A percentile compares a stretch with the other conserved stretches of the same genome.
phyloP scores from a whole-genome alignment of 2,797 vertebrate genomes.

The Ciconia nigra region DNA sequence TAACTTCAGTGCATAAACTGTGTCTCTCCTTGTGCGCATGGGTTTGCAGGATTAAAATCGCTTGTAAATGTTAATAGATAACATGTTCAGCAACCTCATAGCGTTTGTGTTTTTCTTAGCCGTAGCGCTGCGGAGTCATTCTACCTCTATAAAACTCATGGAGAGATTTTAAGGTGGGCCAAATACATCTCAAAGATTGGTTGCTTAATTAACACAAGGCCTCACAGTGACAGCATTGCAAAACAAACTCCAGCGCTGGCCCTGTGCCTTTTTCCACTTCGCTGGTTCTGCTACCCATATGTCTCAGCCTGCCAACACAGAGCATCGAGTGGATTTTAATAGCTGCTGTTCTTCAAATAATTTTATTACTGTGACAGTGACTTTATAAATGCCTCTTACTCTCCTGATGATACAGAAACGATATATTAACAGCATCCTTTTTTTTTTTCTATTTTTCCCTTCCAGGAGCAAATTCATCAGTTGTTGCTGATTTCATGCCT shows the following conservation, averaged over 20 bases:
- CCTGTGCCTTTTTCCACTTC: background rate
- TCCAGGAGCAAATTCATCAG: constrained; percentile 84
- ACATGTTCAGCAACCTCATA: background rate
- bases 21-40: accelerated
- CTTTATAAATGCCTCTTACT: background rate
- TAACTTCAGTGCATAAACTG: background rate
- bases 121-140: background rate
- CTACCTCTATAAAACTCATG: background rate
- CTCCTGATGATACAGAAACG: background rate
- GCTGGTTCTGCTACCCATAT: background rate
- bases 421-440: background rate
- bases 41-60: background rate
- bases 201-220: background rate
- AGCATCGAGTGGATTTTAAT: background rate
- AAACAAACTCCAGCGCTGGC: background rate
- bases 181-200: background rate
- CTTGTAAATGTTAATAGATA: background rate
- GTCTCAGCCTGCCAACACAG: background rate
- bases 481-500: constrained; percentile 83
- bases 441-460: constrained; percentile 23
- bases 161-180: background rate
- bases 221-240: background rate
- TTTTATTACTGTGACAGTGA: background rate
- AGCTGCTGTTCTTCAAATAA: background rate
- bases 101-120: background rate